These are phyloP conservation scores for Cheilosia scutellata DNA, from an alignment of 2,888 invertebrate species.

Conservation along the genomic window DNA sequence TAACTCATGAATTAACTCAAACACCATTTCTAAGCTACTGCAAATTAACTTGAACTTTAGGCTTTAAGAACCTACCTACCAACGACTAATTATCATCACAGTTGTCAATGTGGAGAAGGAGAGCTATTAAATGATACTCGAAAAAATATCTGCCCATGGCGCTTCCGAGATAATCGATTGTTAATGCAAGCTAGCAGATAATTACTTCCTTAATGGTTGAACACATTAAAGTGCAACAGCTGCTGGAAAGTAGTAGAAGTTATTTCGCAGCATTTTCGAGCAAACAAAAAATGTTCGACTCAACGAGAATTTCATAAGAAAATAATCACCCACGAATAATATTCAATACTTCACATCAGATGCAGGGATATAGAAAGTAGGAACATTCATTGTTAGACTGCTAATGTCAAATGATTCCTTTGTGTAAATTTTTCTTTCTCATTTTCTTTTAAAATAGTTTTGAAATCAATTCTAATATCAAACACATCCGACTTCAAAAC, in stretches of 20 bases:
- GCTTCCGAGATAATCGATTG: constrained; percentile 46
- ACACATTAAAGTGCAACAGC: constrained; percentile 62
- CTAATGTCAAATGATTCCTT: constrained; percentile 33
- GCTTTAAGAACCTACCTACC: background rate
- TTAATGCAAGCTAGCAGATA: constrained; percentile 48
- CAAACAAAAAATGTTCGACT: constrained; percentile 4
- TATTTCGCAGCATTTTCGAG: background rate
- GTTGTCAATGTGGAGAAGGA: constrained; percentile 11
- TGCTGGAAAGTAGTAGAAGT: constrained; percentile 37
- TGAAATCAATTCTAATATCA: background rate
- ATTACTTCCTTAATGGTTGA: constrained; percentile 60
- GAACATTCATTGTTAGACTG: constrained; percentile 23
- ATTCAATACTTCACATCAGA: background rate
- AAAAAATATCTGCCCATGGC: background rate
- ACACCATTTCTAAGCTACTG: background rate
- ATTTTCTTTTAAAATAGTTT: no score
- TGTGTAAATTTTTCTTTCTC: no score
- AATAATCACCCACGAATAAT: constrained; percentile 16
- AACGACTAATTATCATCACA: constrained; percentile 23
- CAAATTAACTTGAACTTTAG: background rate
- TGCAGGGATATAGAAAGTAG: background rate
- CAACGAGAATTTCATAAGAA: constrained; percentile 32
- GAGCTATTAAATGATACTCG: background rate
- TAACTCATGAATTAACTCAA: background rate
- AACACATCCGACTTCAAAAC: no score